A percentile compares a stretch with the other conserved stretches of the same genome.
phyloP scores from a whole-genome alignment of 2,888 invertebrate species.

The Cephus pulcher region DNA sequence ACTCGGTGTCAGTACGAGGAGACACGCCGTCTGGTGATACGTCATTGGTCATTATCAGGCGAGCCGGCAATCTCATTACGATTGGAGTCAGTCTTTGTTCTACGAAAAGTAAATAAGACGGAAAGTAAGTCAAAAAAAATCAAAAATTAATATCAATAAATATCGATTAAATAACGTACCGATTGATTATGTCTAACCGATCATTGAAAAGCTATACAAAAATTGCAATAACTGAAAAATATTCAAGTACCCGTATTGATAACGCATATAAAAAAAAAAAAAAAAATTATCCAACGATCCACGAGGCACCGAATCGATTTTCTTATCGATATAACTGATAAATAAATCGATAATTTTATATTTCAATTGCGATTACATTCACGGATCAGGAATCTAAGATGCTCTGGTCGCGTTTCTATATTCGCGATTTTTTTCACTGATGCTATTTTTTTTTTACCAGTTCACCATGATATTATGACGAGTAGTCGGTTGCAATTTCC shows the following conservation, averaged over 20 bases:
- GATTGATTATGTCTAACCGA: background rate
- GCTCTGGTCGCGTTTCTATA: background rate
- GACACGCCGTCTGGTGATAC: conserved; percentile 34
- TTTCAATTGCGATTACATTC: background rate
- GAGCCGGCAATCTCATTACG: conserved; percentile 29
- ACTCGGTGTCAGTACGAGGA: conserved; percentile 27
- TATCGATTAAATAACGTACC: no score
- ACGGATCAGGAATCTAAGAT: no score
- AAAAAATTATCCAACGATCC: background rate
- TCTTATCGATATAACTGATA: background rate
- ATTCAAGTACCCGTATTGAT: background rate
- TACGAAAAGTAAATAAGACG: background rate
- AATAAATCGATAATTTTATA: background rate
- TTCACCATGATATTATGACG: background rate
- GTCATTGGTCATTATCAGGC: background rate
- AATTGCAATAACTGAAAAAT: background rate
- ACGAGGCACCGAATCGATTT: background rate
- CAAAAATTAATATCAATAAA: background rate
- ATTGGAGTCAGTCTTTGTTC: background rate
- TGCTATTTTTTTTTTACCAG: background rate
- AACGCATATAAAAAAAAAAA: background rate
- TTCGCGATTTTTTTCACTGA: background rate
- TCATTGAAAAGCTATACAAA: background rate
- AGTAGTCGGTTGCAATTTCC: background rate
- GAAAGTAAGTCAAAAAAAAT: background rate